Base-by-base conservation (phyloP, 2,797 vertebrate species). In the Periparus ater region DNA sequence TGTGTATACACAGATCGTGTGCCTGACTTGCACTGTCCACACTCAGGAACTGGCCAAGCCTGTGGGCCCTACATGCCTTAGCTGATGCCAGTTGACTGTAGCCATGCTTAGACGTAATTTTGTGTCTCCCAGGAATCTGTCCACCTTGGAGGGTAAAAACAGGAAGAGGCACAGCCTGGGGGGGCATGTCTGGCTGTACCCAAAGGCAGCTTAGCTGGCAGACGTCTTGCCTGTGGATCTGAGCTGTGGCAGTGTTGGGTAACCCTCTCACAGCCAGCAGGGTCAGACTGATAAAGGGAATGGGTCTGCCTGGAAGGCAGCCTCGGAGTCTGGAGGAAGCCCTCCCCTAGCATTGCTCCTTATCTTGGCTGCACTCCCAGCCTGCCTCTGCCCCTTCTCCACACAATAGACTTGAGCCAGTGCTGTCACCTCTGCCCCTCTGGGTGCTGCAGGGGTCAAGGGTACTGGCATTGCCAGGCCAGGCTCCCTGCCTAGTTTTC, bases 361-460 rank as follows among this genome's bases (percentile, higher is more conserved):
- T 96, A 94, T 95, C 95, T 82, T 34, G 0, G 50, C 38, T 23
- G 82, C 4, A 1, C 57, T 84, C 55, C 77, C 3, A 0, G 30
- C 17, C 55, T 74, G 63, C 68, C 42, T 79, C 57, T 92, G 55
- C 27, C 55, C 63, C 2, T 0, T 68, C 40, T 70, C 53, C 21
- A 29, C 3, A 1, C 10, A 1, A 3, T 38, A 57, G 54, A 26
- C 40, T 25, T 11, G 27, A 82, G 77, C 77, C 89, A 76, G 63
- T 0, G 0, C 36, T 10, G 9, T 66, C 77, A 51, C 32, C 38
- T 27, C 62, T 42, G 17, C 44, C 30, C 42, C 30, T 40, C 17
- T 54, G 53, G 11, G 27, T 42, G 62, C 88, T 45, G 26, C 0
- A 0, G 62, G 17, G 30, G 19, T 2, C 0, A 0, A 48, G 36